phyloP scores from a whole-genome alignment of 2,888 invertebrate species.

The Diaperis boleti region DNA sequence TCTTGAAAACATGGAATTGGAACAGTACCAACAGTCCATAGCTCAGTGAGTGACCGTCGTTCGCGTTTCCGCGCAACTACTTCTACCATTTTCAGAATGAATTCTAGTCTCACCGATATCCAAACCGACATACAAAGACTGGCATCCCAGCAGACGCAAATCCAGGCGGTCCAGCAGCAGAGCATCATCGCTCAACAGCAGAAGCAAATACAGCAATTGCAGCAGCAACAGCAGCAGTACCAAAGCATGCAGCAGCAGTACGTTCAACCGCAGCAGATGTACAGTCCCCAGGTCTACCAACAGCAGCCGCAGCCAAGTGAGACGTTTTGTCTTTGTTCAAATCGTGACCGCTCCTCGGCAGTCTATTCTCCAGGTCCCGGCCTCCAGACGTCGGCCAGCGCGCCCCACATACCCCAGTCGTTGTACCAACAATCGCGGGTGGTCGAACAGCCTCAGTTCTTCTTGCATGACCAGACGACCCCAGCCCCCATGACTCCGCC shows the following conservation, averaged over 20 bases:
- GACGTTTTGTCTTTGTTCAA: not conserved
- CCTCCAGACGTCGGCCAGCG: slow-evolving; percentile 64
- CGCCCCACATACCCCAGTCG: slow-evolving; percentile 69
- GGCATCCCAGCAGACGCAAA: slow-evolving; percentile 84
- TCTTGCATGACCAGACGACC: slow-evolving; percentile 76
- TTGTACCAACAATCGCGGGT: slow-evolving; percentile 69
- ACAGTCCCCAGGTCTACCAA: slow-evolving; percentile 69
- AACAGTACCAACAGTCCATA: slow-evolving; percentile 73
- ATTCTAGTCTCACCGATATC: slow-evolving; percentile 92
- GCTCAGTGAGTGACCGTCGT: slow-evolving; percentile 75
- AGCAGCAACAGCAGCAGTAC: slow-evolving; percentile 57
- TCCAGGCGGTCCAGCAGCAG: slow-evolving; percentile 74
- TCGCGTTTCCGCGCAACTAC: not conserved
- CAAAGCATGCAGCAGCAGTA: slow-evolving; percentile 54
- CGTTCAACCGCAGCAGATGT: slow-evolving; percentile 60
- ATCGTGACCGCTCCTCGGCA: slow-evolving; percentile 38
- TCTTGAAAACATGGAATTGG: slow-evolving; percentile 85
- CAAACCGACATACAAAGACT: slow-evolving; percentile 94
- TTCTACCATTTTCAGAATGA: slow-evolving; percentile 75
- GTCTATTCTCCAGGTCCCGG: slow-evolving; percentile 55
- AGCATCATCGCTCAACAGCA: slow-evolving; percentile 69
- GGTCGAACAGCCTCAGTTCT: slow-evolving; percentile 75
- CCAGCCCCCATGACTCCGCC: slow-evolving; percentile 66
- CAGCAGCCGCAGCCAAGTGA: slow-evolving; percentile 67
- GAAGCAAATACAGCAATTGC: slow-evolving; percentile 65